Percentiles rank a stretch among this genome's conserved stretches.
Conservation (phyloP, 2,113 vertebrate species). For the Fregata magnificens region DNA sequence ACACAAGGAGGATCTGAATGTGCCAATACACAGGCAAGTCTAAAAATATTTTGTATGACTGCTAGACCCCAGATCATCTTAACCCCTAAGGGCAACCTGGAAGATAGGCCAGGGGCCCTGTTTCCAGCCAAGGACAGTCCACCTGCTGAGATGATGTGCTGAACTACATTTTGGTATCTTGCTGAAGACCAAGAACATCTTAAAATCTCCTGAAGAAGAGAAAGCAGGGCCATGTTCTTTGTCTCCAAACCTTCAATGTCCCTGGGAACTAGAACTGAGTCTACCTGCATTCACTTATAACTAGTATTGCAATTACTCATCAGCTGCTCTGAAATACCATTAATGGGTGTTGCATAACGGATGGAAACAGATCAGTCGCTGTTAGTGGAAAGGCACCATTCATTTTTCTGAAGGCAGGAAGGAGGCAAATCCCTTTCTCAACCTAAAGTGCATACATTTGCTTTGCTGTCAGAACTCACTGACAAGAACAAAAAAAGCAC, state of each 20-base stretch:
- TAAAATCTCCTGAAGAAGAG: not conserved
- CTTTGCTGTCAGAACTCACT: not conserved
- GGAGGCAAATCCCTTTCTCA: not conserved
- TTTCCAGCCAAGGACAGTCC: not conserved
- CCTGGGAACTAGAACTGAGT: not conserved
- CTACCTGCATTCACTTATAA: not conserved
- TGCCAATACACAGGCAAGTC: not conserved
- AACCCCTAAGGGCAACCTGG: not conserved
- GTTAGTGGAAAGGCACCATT: not conserved
- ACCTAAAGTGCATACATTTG: not conserved
- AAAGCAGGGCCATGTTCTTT: not conserved
- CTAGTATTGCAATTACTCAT: not conserved
- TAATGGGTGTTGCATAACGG: fast-evolving
- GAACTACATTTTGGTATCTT: not conserved
- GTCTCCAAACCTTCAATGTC: not conserved
- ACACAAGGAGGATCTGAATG: not conserved
- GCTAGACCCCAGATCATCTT: not conserved
- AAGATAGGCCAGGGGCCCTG: not conserved
- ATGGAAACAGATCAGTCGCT: not conserved
- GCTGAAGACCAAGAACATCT: not conserved
- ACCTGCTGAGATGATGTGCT: not conserved
- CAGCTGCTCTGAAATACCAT: not conserved
- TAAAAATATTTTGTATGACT: not conserved
- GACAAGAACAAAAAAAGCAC: not conserved
- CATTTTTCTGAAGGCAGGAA: not conserved